Evolutionary conservation across 2,113 vertebrate species (phyloP).

Genomic region (Crypturellus undulatus): DNA sequence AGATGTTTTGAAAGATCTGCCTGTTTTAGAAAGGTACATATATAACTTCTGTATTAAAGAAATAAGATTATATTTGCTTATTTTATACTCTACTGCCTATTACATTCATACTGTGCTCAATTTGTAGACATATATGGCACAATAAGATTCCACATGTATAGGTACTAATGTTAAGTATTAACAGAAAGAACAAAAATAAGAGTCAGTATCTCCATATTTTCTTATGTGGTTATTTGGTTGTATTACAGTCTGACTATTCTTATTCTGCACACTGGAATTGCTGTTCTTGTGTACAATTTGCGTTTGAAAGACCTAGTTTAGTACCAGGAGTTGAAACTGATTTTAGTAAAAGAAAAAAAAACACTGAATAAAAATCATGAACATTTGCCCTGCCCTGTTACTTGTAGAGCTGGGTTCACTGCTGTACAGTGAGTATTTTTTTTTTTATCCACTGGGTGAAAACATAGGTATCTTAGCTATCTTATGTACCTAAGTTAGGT

Average conservation of each 20-base stretch:
- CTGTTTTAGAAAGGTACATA: slow-evolving; percentile 53
- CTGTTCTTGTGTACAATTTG: not conserved
- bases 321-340: not conserved
- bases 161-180: not conserved
- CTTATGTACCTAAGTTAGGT: too few relatives aligned
- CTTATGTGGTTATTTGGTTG: not conserved
- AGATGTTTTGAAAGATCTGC: slow-evolving; percentile 54
- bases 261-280: not conserved
- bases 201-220: not conserved
- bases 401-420: not conserved
- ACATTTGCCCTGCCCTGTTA: not conserved
- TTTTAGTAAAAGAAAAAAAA: not conserved
- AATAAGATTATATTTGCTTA: not conserved
- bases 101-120: not conserved
- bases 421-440: not conserved
- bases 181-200: not conserved
- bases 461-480: not conserved
- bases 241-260: not conserved
- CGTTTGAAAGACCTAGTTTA: not conserved
- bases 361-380: not conserved
- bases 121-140: not conserved
- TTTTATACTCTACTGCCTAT: not conserved
- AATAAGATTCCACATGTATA: not conserved
- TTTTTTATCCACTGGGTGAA: not conserved
- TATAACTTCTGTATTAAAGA: not conserved